Evolutionary conservation across 2,113 vertebrate species (phyloP).

Genomic region (Columbina picui): DNA sequence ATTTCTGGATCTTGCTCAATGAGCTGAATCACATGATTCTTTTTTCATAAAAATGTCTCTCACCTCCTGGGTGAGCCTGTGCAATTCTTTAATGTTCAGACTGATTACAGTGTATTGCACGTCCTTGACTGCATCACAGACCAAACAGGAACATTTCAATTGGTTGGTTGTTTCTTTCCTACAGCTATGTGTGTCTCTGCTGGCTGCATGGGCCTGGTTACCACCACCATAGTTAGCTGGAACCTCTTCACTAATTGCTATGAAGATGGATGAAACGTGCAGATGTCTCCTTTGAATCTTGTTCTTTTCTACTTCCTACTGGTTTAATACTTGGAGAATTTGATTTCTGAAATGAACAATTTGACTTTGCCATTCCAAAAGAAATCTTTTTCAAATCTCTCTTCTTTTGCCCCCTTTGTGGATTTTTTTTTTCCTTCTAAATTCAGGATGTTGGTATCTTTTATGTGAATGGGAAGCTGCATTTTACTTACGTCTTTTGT

Average conservation of each 20-base stretch:
- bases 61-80: background rate
- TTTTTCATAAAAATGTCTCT: background rate
- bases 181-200: accelerated
- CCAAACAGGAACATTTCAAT: background rate
- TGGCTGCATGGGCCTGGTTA: background rate
- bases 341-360: background rate
- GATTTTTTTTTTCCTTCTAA: background rate
- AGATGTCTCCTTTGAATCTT: background rate
- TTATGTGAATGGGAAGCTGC: background rate
- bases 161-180: background rate
- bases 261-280: background rate
- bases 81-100: background rate
- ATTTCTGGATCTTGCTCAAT: background rate
- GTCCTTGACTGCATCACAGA: background rate
- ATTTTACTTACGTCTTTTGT: background rate
- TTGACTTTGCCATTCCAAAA: background rate
- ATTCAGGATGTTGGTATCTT: background rate
- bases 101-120: background rate
- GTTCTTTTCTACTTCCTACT: background rate
- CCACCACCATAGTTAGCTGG: background rate
- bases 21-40: background rate
- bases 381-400: background rate
- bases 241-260: background rate
- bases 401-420: background rate
- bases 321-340: background rate